Evolutionary conservation across 1,140 invertebrate species (phyloP), one percentile per base, ranked within the genome.

Genomic region (Asobara japonica): DNA sequence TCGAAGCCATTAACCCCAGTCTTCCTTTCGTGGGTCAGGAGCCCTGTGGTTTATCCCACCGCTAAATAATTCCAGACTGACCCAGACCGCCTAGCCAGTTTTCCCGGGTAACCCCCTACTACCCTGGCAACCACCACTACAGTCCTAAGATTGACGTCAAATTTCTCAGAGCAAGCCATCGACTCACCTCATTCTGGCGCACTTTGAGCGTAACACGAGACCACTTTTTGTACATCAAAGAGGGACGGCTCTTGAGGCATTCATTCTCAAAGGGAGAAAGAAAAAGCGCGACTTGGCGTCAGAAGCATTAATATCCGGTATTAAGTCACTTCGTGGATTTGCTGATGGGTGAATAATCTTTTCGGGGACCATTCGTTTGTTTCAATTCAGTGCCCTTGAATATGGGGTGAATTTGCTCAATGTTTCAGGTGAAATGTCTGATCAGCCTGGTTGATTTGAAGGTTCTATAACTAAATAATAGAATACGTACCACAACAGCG

Each of bases 1-100:
- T 75, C 70, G 70, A 75, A 75, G 69, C 74, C 74, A 75, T 75
- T 75, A 75, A 72, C 74, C 74, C 69, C 31, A 60, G 68, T 71
- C 65, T 66, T 45, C n/a, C 74, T 51, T 64, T 33, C 41, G 56
- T 30, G 73, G 33, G 29, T 51, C 69, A 48, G 27, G n/a, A 62
- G 56, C 68, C 18, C 66, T 75, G 74, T 60, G 74, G 74, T 75
- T 69, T 75, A 75, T 72, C 70, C 51, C 60, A 51, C 70, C 69
- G 41, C 69, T 72, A 75, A 75, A 75, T 75, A 75, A 75, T 75
- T 72, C 69, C 65, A 75, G 25, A 65, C 65, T 68, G 62, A 65
- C 65, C 74, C 60, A 29, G 48, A 66, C 29, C 51, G 8, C 51
- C 13, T 61, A 33, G 11, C 64, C 31, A 71, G 48, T 20, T n/a